phyloP scores from a whole-genome alignment of 2,888 invertebrate genomes.

The Leptinotarsa peninsularis region DNA sequence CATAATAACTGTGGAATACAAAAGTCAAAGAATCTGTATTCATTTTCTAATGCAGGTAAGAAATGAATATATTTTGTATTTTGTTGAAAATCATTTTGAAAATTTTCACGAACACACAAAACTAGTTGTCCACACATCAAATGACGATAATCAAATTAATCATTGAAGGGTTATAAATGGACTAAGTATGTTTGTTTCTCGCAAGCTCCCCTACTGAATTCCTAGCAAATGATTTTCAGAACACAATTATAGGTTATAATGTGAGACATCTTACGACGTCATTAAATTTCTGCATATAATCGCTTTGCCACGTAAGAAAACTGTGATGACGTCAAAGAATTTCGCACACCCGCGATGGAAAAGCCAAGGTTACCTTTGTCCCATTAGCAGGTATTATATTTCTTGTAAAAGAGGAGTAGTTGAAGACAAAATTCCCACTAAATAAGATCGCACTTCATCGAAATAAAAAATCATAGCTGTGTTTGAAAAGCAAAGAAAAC shows the following conservation, averaged over 20 bases:
- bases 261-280: neutral
- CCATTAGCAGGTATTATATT: neutral
- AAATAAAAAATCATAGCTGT: neutral
- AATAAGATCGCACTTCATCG: neutral
- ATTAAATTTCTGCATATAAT: neutral
- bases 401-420: neutral
- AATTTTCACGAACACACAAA: too few relatives aligned
- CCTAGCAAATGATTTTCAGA: neutral
- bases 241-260: neutral
- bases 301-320: neutral
- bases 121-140: neutral
- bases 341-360: neutral
- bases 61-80: too few relatives aligned
- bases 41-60: too few relatives aligned
- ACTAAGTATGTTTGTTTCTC: neutral
- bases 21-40: too few relatives aligned
- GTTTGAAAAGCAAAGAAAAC: neutral
- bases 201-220: neutral
- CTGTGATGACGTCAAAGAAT: neutral
- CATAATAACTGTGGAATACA: too few relatives aligned
- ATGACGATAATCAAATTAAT: neutral
- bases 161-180: neutral
- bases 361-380: neutral
- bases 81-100: too few relatives aligned
- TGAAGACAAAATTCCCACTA: neutral